These are phyloP conservation scores for Tenualosa thibaudeaui DNA, from an alignment of 2,797 vertebrate genomes.

Conservation along the genomic window DNA sequence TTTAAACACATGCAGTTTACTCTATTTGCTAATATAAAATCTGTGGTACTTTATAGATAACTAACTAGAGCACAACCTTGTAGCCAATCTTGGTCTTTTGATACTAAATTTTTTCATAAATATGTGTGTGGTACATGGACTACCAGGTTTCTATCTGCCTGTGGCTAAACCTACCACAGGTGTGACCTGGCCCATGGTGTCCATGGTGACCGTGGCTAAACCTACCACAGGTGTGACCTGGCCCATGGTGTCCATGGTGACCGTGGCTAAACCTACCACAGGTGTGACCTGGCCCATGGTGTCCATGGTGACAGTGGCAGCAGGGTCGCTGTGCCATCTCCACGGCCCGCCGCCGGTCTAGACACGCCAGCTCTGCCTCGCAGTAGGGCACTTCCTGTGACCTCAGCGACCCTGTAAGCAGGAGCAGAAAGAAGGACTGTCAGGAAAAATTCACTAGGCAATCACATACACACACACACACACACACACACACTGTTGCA, in stretches of 20 bases:
- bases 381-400: slow-evolving; percentile 83
- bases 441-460: background rate
- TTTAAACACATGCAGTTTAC: no score
- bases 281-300: slow-evolving; percentile 69
- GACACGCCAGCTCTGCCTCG: slow-evolving; percentile 88
- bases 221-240: slow-evolving; percentile 54
- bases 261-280: slow-evolving; percentile 82
- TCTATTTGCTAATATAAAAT: no score
- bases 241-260: slow-evolving; percentile 48
- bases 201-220: background rate
- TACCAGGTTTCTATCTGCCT: no score
- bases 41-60: no score
- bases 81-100: background rate
- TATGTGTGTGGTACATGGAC: no score
- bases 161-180: slow-evolving; percentile 56
- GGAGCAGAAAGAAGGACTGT: background rate
- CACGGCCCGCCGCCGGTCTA: slow-evolving; percentile 79
- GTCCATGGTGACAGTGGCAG: slow-evolving; percentile 78
- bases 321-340: slow-evolving; percentile 77
- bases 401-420: slow-evolving; percentile 76
- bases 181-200: slow-evolving; percentile 5
- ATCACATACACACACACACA: background rate
- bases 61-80: background rate
- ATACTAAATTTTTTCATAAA: background rate
- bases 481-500: background rate